Base-by-base conservation (phyloP, 1,140 invertebrate genomes). In the Pogonomyrmex barbatus region DNA sequence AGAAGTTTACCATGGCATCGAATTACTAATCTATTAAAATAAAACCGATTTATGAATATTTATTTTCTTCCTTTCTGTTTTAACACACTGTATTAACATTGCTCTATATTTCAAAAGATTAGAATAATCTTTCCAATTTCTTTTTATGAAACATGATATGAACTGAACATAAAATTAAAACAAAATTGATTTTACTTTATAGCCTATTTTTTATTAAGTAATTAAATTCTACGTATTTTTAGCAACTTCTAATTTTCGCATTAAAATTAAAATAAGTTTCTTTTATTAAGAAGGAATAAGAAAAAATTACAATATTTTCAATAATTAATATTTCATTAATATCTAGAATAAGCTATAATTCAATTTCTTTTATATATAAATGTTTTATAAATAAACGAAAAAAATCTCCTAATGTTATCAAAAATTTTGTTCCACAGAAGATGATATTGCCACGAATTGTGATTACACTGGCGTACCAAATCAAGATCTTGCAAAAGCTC, bases 401-500 rank as follows among this genome's bases (percentile, higher is more conserved):
- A 6, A 42, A 24, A 14, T 24, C 24, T 24, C 24, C n/a, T 12
- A 52, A 33, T 42, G 24, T 1, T 56, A 24, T 78, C 4, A 47
- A 54, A 70, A 58, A 42, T 83, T 83, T 4, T 36, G 8, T 47
- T 89, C 91, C 92, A 81, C 88, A 96, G 96, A 95, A 81, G 94
- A 95, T 60, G 86, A 92, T 9, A 92, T 95, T 39, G 89, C 93
- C 1, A 82, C 95, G 2, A 96, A 96, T 85, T 95, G 96, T 78
- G 96, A 97, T 90, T 97, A 97, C 88, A 95, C 94, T 0, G 96
- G 96, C 1, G 96, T 98, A 0, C 94, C 96, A 0, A 93, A 95
- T 6, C 93, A 96, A 5, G 92, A 97, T n/a, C 92, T 96, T 81
- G 90, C 94, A n/a, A 96, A 96, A 24, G 97, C 97, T 0, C 94